Base-by-base conservation (phyloP, 2,888 invertebrate genomes). In the Dastarcus helophoroides region DNA sequence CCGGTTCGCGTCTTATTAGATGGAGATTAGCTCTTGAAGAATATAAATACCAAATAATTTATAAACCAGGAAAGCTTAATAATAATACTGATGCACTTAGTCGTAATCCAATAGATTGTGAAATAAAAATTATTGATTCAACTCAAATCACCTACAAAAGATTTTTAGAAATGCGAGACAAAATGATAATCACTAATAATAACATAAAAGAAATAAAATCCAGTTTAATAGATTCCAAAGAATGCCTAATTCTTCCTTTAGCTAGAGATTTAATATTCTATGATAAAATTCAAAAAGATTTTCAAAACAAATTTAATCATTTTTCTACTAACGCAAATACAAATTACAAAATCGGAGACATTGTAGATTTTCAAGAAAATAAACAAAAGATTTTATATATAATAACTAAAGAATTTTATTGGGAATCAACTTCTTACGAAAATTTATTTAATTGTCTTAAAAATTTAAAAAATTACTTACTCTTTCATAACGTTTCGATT, bases 1-100 rank as follows among this genome's bases (percentile, higher is more conserved):
- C 51, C 2, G 38, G 41, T 9, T 42, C 44, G 11, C 30, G 47
- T 31, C 26, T 58, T 26, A 40, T 49, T 5, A 23, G 53, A 19
- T 58, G 54, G 54, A 29, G 44, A 29, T 32, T 58, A 22, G 24
- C 27, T 25, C 29, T 56, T 14, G 39, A 43, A 34, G 51, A 55
- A 42, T 54, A 47, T 29, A 35, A 54, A 19, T 54, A 45, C 31
- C 33, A 43, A 32, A 46, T 51, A 15, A 28, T 37, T 10, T 38
- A 50, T 25, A 51, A 47, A 42, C 38, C 43, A 4, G 49, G 52
- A 5, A 42, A 41, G 37, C 32, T 46, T 28, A 53, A 53, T 32
- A 38, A 36, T 3, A 48, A 52, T 27, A 48, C 48, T 3, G 42
- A 43, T 25, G 35, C 36, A 8, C 23, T 41, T 24, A 39, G 35